A percentile compares a stretch with the other conserved stretches of the same genome.
phyloP scores from a whole-genome alignment of 2,113 vertebrate species.

The Anseranas semipalmata region DNA sequence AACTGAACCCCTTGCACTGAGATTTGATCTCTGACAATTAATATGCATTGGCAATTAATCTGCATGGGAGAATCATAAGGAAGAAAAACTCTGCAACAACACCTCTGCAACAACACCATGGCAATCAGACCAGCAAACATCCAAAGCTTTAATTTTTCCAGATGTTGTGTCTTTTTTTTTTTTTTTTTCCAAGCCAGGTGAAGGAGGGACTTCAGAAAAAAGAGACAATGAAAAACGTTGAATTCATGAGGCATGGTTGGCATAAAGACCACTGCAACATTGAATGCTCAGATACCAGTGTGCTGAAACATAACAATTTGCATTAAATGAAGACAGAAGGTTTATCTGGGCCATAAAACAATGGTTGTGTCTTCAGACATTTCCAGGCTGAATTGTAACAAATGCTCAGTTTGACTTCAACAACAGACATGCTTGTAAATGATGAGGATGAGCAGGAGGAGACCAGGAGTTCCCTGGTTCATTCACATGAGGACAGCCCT shows the following conservation, averaged over 20 bases:
- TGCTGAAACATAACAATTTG: not conserved
- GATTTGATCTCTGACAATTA: constrained; percentile 45
- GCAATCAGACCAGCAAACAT: constrained; percentile 32
- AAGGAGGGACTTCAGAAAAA: constrained; percentile 12
- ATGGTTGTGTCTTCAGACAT: not conserved
- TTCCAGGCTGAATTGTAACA: not conserved
- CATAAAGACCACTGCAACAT: not conserved
- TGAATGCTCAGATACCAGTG: not conserved
- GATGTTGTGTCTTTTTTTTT: constrained; percentile 11
- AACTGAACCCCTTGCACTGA: constrained; percentile 10
- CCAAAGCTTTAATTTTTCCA: constrained; percentile 61
- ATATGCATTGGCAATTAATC: constrained; percentile 27
- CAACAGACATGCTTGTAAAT: not conserved
- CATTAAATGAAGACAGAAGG: not conserved
- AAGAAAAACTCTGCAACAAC: constrained; percentile 15
- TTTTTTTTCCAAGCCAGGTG: constrained; percentile 10
- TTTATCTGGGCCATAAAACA: not conserved
- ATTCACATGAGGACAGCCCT: not conserved
- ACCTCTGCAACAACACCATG: not conserved
- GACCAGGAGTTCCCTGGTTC: not conserved
- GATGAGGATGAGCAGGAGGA: not conserved
- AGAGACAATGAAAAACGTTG: not conserved
- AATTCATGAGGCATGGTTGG: not conserved
- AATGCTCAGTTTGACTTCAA: not conserved
- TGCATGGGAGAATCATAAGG: constrained; percentile 32